These are phyloP conservation scores for Perodicticus potto DNA, from an alignment of 2,797 vertebrate species.

Conservation along the genomic window DNA sequence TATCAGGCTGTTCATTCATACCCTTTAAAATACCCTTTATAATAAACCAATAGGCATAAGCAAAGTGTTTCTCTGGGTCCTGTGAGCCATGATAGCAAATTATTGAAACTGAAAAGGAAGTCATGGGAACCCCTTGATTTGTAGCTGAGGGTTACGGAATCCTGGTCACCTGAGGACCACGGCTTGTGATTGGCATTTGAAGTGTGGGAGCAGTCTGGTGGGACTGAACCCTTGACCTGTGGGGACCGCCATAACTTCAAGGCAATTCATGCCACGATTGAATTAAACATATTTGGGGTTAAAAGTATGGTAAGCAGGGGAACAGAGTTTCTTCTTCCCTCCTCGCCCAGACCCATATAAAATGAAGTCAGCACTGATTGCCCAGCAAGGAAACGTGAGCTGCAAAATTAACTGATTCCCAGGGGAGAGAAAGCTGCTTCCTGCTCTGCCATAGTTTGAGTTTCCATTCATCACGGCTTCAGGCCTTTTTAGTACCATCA, in stretches of 20 bases:
- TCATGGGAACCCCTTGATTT: background rate
- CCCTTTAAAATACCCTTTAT: background rate
- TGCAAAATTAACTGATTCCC: background rate
- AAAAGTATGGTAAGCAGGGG: background rate
- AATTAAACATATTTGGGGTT: background rate
- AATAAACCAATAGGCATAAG: background rate
- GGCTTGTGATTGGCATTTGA: background rate
- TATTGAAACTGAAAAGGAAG: background rate
- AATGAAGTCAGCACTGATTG: background rate
- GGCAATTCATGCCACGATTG: background rate
- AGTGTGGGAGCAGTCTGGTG: rapidly evolving
- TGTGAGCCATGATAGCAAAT: background rate
- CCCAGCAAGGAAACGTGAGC: background rate
- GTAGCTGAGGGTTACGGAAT: background rate
- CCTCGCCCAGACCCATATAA: background rate
- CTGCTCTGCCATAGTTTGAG: background rate
- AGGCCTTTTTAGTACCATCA: rapidly evolving
- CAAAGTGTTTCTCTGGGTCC: background rate
- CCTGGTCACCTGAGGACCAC: background rate
- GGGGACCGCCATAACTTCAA: background rate
- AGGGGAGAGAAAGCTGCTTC: background rate
- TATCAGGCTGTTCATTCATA: background rate
- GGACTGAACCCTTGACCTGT: background rate
- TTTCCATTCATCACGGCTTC: background rate
- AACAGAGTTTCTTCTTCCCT: background rate